Conservation (phyloP, 1,140 invertebrate species). For the Berghia stephanieae region DNA sequence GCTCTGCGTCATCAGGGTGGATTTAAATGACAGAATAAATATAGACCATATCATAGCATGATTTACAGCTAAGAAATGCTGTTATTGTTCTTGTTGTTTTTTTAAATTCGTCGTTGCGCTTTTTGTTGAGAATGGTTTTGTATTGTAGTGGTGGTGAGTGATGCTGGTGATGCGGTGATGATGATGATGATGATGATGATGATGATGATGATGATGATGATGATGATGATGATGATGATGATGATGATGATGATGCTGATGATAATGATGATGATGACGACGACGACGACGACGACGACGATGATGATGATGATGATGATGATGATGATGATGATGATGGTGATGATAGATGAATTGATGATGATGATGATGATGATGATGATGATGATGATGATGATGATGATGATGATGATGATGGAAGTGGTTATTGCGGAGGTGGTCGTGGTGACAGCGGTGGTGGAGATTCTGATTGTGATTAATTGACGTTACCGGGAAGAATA, state of each 20-base stretch:
- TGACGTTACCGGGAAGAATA: no score
- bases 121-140: no score
- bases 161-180: no score
- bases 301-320: slow-evolving; percentile 27
- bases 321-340: slow-evolving; percentile 11
- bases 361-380: slow-evolving; percentile 24
- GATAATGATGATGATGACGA: slow-evolving; percentile 33
- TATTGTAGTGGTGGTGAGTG: background rate
- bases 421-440: background rate
- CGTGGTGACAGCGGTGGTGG: background rate
- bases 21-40: no score
- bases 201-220: background rate
- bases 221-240: slow-evolving; percentile 12
- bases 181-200: slow-evolving; percentile 4
- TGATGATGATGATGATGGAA: slow-evolving; percentile 5
- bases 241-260: slow-evolving; percentile 22
- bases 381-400: slow-evolving; percentile 34
- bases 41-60: no score
- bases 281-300: slow-evolving; percentile 26
- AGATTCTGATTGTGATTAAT: no score
- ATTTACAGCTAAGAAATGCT: no score
- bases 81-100: no score
- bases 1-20: no score
- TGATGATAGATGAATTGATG: background rate
- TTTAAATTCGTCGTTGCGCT: no score